Base-by-base conservation (phyloP, 2,888 invertebrate genomes). In the Mythimna albipuncta region DNA sequence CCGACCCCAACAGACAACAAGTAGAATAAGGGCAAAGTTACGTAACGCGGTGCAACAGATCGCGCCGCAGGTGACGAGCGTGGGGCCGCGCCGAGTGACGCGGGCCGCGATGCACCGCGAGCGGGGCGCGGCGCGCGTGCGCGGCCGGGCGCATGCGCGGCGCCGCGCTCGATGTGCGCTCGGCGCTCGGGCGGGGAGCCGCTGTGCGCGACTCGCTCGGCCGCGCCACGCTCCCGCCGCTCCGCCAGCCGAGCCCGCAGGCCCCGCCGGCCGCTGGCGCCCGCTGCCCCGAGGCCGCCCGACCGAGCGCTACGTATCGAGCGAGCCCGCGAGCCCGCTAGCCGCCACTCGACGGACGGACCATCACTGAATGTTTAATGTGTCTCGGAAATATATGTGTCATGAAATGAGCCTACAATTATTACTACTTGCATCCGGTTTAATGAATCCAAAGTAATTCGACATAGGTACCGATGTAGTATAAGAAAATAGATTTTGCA, bases 71-170 rank as follows among this genome's bases (percentile, higher is more conserved):
- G 32, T 5, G 50, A 2, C 68, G 32, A 7, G 47, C 26, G 38
- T 10, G 13, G 26, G 11, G 50, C 16, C 44, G 21, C n/a, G 21
- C 35, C 47, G 47, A 21, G 68, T 50, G 68, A 35, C 75, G 16
- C 38, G 32, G 44, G 58, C 5, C 32, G 47, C 19, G 35, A 26
- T 54, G 69, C 69, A 35, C 21, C 3, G 55, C 38, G 62, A 65
- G 69, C 67, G 70, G 67, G 64, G 59, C 78, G 71, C 61, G 70
- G 41, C 59, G 75, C 70, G 77, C 66, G 64, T 41, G 78, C 50
- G 74, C 72, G 78, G 44, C 68, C 67, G 61, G 61, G 86, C 89
- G 88, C 90, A 85, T 79, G 89, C 88, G 89, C 82, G 79, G 44
- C 64, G 70, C 52, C 41, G 65, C 74, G 76, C 79, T 85, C 84